These are phyloP conservation scores for Sarcophaga carnaria DNA, from an alignment of 2,888 invertebrate species.

Conservation along the genomic window DNA sequence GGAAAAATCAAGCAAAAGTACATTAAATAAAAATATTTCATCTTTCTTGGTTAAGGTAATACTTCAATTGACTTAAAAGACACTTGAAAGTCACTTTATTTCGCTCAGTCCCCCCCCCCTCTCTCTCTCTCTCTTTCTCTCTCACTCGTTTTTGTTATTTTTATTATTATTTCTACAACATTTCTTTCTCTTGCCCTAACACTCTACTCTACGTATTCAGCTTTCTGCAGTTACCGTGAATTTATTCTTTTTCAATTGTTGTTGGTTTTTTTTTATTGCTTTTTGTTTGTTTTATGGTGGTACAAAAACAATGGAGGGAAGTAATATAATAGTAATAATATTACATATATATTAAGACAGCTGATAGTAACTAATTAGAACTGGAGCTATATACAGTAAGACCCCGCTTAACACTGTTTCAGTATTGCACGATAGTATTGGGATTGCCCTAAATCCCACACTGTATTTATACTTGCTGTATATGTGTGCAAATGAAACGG, in stretches of 20 bases:
- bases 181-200: not conserved
- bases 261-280: conserved; percentile 45
- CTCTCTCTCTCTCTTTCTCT: too few relatives aligned
- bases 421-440: too few relatives aligned
- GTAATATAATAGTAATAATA: too few relatives aligned
- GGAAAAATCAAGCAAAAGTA: not conserved
- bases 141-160: not conserved
- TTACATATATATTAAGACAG: too few relatives aligned
- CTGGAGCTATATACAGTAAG: too few relatives aligned
- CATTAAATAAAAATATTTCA: conserved; percentile 55
- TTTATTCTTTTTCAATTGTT: conserved; percentile 37
- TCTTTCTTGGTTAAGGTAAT: conserved; percentile 26
- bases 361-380: too few relatives aligned
- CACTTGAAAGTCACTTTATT: conserved; percentile 69
- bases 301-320: too few relatives aligned
- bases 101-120: not conserved
- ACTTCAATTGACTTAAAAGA: conserved; percentile 62
- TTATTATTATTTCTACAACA: not conserved
- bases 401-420: too few relatives aligned
- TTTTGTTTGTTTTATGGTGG: conserved; percentile 11
- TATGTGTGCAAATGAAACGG: too few relatives aligned
- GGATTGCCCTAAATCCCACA: too few relatives aligned
- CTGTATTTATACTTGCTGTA: too few relatives aligned
- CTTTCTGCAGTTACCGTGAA: conserved; percentile 35
- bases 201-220: not conserved